These are phyloP conservation scores for Lepidurus couesii DNA, from an alignment of 1,140 invertebrate species.

Conservation along the genomic window DNA sequence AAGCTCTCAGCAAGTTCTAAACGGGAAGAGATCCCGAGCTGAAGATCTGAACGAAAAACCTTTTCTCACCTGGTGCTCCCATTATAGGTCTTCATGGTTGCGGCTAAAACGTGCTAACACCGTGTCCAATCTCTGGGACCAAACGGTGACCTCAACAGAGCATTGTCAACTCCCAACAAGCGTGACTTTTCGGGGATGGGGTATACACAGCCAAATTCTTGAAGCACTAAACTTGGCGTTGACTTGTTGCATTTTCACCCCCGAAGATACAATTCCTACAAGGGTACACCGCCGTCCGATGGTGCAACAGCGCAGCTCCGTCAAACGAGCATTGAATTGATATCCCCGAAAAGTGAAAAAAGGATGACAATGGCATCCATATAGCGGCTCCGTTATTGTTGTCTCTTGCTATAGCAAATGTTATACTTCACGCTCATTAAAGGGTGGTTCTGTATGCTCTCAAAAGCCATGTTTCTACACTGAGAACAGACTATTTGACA, in stretches of 20 bases:
- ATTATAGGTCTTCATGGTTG: neutral
- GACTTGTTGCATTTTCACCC: neutral
- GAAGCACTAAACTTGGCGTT: neutral
- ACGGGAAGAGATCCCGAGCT: neutral
- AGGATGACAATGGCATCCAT: neutral
- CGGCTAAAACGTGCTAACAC: conserved; percentile 21
- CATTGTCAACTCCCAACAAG: conserved; percentile 17
- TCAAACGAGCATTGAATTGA: neutral
- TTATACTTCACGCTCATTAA: conserved; percentile 2
- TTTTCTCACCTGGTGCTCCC: conserved; percentile 16
- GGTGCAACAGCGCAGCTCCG: too few relatives aligned
- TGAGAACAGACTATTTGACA: neutral
- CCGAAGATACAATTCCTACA: too few relatives aligned
- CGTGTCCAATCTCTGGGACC: conserved; percentile 20
- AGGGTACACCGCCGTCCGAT: conserved; percentile 1
- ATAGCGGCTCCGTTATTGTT: neutral
- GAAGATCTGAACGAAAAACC: neutral
- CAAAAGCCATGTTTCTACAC: neutral
- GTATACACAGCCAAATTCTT: neutral
- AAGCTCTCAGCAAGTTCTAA: neutral
- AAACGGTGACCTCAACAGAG: conserved; percentile 14
- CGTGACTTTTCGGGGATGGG: neutral
- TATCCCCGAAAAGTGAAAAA: neutral
- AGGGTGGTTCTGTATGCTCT: neutral
- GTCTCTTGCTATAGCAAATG: neutral